Conservation (phyloP, 2,797 vertebrate species). For the Spondyliosoma cantharus region DNA sequence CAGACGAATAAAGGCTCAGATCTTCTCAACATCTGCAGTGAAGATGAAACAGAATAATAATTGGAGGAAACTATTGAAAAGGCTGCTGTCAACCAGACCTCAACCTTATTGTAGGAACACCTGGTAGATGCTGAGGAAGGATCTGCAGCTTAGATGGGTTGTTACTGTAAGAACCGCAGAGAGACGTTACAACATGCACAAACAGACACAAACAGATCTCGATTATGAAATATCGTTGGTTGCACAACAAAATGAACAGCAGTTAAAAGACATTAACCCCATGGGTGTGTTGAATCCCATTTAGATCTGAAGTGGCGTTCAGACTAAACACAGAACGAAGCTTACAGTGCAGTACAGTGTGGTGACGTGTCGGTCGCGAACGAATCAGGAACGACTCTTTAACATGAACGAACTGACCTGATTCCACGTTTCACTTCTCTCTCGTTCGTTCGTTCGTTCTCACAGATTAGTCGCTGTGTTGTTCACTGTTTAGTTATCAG, state of each 20-base stretch:
- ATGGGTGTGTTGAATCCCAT: not conserved
- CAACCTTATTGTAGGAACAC: conserved; percentile 23
- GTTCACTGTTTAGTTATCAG: too few relatives aligned
- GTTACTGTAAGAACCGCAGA: not conserved
- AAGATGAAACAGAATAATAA: conserved; percentile 76
- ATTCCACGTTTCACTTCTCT: too few relatives aligned
- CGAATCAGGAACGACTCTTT: too few relatives aligned
- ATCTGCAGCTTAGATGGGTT: conserved; percentile 1
- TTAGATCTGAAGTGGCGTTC: not conserved
- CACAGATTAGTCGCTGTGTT: too few relatives aligned
- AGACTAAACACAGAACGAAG: conserved; percentile 6
- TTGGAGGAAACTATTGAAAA: conserved; percentile 57
- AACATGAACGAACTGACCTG: too few relatives aligned
- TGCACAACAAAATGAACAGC: not conserved
- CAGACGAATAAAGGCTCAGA: conserved; percentile 39
- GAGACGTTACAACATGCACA: conserved; percentile 4
- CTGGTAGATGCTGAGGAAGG: conserved; percentile 16
- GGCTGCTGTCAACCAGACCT: conserved; percentile 36
- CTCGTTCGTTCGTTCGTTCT: too few relatives aligned
- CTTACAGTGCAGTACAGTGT: not conserved
- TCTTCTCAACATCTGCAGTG: conserved; percentile 66
- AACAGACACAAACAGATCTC: conserved; percentile 13
- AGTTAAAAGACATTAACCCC: not conserved
- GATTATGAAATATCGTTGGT: conserved; percentile 16
- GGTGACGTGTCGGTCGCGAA: too few relatives aligned